Conservation (phyloP, 1,140 invertebrate genomes). For the Drosophila busckii region DNA sequence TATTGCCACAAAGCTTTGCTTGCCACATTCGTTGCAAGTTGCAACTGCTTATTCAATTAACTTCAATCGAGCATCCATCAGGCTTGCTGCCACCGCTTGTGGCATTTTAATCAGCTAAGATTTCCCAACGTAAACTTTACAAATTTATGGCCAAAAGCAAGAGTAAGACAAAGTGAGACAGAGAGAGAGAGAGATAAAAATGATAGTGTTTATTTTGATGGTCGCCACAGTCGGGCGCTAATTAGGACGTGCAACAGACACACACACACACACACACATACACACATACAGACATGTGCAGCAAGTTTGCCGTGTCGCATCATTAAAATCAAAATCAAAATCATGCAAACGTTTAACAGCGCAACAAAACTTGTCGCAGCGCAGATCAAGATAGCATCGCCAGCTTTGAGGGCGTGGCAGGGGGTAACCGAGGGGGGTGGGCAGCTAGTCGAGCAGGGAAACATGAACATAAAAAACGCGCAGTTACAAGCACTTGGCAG, state of each 20-base stretch:
- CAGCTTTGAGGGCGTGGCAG: not conserved
- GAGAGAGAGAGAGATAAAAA: no score
- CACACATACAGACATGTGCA: no score
- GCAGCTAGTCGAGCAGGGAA: not conserved
- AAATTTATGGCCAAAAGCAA: slow-evolving; percentile 61
- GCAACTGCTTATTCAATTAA: slow-evolving; percentile 48
- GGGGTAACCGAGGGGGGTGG: not conserved
- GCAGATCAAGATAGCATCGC: no score
- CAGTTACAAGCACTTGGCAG: slow-evolving; percentile 51
- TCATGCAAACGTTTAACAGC: slow-evolving; percentile 73
- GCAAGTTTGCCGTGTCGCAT: slow-evolving; percentile 37
- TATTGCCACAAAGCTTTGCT: slow-evolving; percentile 38
- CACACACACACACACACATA: not conserved
- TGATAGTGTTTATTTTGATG: slow-evolving; percentile 77
- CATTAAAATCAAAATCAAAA: slow-evolving; percentile 76
- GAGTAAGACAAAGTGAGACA: no score
- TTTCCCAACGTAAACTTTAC: slow-evolving; percentile 62
- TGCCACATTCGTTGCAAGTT: slow-evolving; percentile 19
- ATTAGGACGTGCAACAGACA: slow-evolving; percentile 55
- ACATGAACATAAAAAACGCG: slow-evolving; percentile 22
- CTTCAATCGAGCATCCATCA: slow-evolving; percentile 37
- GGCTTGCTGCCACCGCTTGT: slow-evolving; percentile 1
- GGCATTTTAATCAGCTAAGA: slow-evolving; percentile 16
- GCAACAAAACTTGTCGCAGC: slow-evolving; percentile 67
- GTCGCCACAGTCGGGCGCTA: slow-evolving; percentile 62